Evolutionary conservation across 2,113 vertebrate genomes (phyloP).

Genomic region (Gallinago paraguaiae): DNA sequence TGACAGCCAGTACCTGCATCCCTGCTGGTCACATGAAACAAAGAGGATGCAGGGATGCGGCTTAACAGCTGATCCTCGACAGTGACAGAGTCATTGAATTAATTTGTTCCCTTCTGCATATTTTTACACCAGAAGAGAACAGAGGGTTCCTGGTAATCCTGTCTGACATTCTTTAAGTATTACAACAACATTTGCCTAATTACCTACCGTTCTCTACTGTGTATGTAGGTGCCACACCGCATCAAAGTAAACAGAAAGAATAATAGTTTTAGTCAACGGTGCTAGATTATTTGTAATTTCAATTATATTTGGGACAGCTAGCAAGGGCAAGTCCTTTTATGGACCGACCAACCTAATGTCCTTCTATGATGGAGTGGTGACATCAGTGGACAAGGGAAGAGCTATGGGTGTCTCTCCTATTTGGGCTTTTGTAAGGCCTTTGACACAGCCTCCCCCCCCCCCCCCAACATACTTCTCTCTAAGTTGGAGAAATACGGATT

Average conservation of each 20-base stretch:
- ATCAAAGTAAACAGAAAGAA: not conserved
- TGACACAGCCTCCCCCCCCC: fast-evolving
- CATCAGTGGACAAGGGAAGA: not conserved
- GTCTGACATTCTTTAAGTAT: slow-evolving; percentile 4
- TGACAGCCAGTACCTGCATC: not conserved
- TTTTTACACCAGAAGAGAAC: slow-evolving; percentile 26
- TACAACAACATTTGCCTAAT: not conserved
- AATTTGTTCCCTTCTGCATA: slow-evolving; percentile 13
- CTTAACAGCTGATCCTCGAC: not conserved
- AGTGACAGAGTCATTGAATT: not conserved
- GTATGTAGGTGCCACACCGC: not conserved
- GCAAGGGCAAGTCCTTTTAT: not conserved
- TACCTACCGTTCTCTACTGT: not conserved
- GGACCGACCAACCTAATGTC: not conserved
- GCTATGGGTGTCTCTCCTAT: not conserved
- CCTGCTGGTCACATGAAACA: not conserved
- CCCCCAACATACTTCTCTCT: not conserved
- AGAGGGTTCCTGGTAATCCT: not conserved
- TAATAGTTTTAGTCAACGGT: not conserved
- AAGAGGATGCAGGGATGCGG: not conserved
- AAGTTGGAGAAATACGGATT: not conserved
- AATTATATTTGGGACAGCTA: not conserved
- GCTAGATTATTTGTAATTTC: not conserved
- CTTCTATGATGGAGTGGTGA: not conserved
- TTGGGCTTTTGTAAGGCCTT: not conserved